Evolutionary conservation across 2,113 vertebrate genomes (phyloP).

Genomic region (Hydrochoerus hydrochaeris): DNA sequence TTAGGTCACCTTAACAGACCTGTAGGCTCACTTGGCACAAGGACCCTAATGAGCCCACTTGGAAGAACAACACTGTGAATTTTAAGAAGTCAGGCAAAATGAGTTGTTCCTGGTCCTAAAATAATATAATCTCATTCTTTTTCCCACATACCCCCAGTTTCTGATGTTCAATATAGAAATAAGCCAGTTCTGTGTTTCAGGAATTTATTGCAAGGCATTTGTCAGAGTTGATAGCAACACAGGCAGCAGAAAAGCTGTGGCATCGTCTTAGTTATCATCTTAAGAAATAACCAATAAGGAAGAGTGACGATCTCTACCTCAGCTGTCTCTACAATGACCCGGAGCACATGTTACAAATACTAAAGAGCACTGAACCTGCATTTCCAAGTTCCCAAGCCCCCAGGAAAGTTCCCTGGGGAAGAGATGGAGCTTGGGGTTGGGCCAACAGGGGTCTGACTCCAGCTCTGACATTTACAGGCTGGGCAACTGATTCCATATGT

Average conservation of each 20-base stretch:
- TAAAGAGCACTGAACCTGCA: neutral
- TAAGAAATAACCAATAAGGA: neutral
- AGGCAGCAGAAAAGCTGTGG: neutral
- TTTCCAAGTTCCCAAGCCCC: neutral
- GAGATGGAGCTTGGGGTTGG: neutral
- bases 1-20: neutral
- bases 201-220: neutral
- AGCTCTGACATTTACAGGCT: neutral
- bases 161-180: neutral
- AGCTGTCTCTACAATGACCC: neutral
- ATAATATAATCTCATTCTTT: neutral
- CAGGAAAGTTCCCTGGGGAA: neutral
- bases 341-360: neutral
- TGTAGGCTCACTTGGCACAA: neutral
- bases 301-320: neutral
- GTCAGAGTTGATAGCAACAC: neutral
- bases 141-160: neutral
- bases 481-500: neutral
- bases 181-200: neutral
- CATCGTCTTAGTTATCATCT: neutral
- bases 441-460: too few species aligned
- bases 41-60: neutral
- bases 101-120: constrained; percentile 9
- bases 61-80: neutral
- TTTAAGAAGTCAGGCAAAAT: neutral